phyloP scores from a whole-genome alignment of 1,140 invertebrate species.

The Pseudomyrmex sp. region DNA sequence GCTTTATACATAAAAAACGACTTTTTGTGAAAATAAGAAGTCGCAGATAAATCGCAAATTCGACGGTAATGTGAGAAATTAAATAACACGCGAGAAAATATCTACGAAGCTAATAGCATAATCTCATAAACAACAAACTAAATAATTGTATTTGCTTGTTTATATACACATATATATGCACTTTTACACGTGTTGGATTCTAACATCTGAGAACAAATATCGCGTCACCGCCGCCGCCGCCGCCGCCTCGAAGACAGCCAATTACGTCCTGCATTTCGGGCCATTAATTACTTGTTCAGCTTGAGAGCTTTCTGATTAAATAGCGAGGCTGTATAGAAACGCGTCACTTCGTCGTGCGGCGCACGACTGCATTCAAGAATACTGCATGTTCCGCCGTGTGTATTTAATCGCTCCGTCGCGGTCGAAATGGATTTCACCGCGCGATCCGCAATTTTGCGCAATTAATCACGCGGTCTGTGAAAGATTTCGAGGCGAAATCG shows the following conservation, averaged over 20 bases:
- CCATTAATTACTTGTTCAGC: constrained; percentile 48
- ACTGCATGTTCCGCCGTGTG: neutral
- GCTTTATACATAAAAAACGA: neutral
- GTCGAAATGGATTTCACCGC: neutral
- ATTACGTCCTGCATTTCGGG: constrained; percentile 49
- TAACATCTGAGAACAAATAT: constrained; percentile 16
- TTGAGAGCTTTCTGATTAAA: constrained; percentile 55
- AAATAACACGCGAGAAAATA: neutral
- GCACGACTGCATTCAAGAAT: neutral
- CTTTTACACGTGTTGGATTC: neutral
- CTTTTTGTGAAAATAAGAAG: neutral
- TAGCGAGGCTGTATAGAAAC: constrained; percentile 16
- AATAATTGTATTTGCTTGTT: too few relatives aligned
- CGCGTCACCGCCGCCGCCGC: neutral
- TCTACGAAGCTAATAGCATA: too few relatives aligned
- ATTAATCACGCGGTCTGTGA: constrained; percentile 37
- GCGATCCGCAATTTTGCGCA: constrained; percentile 35
- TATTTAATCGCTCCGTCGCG: constrained; percentile 16
- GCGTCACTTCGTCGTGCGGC: neutral
- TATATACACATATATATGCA: too few relatives aligned
- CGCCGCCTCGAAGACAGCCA: too few relatives aligned
- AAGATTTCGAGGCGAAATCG: too few relatives aligned
- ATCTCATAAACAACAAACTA: too few relatives aligned
- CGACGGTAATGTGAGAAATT: neutral
- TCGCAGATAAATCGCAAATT: neutral